These are phyloP conservation scores for Gallirallus australis DNA, from an alignment of 2,797 vertebrate genomes.

Conservation along the genomic window DNA sequence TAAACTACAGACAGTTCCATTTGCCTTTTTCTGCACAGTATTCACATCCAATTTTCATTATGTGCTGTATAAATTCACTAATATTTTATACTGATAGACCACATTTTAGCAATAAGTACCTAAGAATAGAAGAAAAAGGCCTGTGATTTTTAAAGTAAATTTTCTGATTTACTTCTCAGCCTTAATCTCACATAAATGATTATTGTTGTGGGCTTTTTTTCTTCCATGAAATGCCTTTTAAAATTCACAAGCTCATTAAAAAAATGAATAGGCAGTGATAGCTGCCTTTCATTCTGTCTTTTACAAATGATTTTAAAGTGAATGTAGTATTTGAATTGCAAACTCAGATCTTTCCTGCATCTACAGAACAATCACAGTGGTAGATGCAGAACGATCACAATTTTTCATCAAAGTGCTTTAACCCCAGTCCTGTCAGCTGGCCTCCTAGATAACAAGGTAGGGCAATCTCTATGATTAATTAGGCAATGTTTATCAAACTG, in stretches of 20 bases:
- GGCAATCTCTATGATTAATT: conserved; percentile 6
- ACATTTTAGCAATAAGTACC: background rate
- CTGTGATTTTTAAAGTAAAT: background rate
- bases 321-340: conserved; percentile 35
- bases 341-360: background rate
- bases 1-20: background rate
- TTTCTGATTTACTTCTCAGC: background rate
- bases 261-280: background rate
- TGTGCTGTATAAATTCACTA: background rate
- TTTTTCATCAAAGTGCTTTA: conserved; percentile 44
- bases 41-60: background rate
- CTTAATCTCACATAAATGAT: background rate
- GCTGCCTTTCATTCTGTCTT: conserved; percentile 25
- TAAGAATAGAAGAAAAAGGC: background rate
- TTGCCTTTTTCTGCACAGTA: background rate
- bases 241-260: conserved; percentile 34
- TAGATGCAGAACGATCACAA: background rate
- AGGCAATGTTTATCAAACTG: background rate
- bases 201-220: background rate
- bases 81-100: background rate
- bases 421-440: background rate
- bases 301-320: conserved; percentile 4
- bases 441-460: conserved; percentile 3
- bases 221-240: background rate
- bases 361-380: background rate